phyloP scores from a whole-genome alignment of 92 coral and sea anemone genomes.

The Parazoanthus swiftii region DNA sequence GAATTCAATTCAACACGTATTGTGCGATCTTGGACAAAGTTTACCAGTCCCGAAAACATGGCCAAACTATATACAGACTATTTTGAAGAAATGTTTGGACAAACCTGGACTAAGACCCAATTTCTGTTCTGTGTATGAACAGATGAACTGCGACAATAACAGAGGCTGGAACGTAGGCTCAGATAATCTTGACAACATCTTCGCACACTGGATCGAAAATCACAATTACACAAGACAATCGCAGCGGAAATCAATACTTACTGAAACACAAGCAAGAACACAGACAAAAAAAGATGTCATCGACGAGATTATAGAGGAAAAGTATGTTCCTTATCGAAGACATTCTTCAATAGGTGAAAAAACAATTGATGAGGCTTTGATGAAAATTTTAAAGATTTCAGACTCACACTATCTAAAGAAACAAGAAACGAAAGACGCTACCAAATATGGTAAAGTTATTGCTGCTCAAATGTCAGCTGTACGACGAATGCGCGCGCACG shows the following conservation, averaged over 20 bases:
- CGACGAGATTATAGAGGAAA: constrained; percentile 30
- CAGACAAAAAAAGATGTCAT: constrained; percentile 42
- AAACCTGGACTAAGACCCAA: constrained; percentile 38
- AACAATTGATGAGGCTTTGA: constrained; percentile 26
- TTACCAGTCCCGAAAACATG: constrained; percentile 67
- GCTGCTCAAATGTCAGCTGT: constrained; percentile 60
- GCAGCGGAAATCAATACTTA: background rate
- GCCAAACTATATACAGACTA: constrained; percentile 61
- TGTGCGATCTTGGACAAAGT: constrained; percentile 37
- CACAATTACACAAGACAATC: background rate
- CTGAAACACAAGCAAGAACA: background rate
- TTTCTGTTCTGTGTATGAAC: constrained; percentile 29
- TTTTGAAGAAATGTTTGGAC: constrained; percentile 49
- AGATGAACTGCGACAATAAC: constrained; percentile 28
- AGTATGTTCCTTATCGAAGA: constrained; percentile 29
- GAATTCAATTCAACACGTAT: constrained; percentile 48
- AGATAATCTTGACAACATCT: constrained; percentile 53
- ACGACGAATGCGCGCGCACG: constrained; percentile 54
- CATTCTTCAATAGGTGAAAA: constrained; percentile 40
- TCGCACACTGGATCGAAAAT: constrained; percentile 55
- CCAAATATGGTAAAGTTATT: constrained; percentile 61
- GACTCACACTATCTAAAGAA: constrained; percentile 37
- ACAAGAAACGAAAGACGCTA: constrained; percentile 56
- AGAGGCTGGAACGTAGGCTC: constrained; percentile 48
- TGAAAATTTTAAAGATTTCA: constrained; percentile 31